Conservation (phyloP, 2,113 vertebrate species). For the Buteo buteo region DNA sequence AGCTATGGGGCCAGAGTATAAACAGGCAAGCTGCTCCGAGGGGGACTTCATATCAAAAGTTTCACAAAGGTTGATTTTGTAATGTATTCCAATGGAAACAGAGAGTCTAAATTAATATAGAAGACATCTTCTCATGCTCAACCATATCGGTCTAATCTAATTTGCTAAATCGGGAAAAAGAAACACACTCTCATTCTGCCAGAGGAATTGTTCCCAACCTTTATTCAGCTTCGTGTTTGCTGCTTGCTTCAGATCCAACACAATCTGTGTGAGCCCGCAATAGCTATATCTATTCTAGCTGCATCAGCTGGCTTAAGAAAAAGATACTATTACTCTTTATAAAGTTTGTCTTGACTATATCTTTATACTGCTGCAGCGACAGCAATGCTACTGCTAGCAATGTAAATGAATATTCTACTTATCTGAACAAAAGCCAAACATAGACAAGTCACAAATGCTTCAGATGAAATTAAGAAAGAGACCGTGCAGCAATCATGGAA, state of each 20-base stretch:
- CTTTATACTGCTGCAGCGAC: background rate
- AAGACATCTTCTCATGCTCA: background rate
- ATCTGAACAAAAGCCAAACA: background rate
- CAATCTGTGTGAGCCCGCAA: too few relatives aligned
- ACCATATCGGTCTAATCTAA: background rate
- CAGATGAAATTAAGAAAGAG: slow-evolving; percentile 2
- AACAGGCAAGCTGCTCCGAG: background rate
- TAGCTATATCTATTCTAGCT: background rate
- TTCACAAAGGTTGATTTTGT: background rate
- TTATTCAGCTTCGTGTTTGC: background rate
- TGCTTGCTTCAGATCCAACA: background rate
- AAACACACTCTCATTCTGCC: background rate
- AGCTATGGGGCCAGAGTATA: background rate
- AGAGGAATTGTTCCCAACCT: background rate
- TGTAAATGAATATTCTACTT: background rate
- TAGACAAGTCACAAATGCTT: background rate
- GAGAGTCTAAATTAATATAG: background rate
- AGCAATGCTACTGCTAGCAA: background rate
- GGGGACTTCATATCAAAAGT: background rate
- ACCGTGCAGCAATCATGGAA: background rate
- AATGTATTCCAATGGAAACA: background rate
- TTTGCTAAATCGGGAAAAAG: background rate
- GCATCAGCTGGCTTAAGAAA: background rate
- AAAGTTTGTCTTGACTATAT: background rate
- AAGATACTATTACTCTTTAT: background rate